Evolutionary conservation across 2,113 vertebrate genomes (phyloP), one percentile per base, ranked within the genome.

Genomic region (Merops nubicus): DNA sequence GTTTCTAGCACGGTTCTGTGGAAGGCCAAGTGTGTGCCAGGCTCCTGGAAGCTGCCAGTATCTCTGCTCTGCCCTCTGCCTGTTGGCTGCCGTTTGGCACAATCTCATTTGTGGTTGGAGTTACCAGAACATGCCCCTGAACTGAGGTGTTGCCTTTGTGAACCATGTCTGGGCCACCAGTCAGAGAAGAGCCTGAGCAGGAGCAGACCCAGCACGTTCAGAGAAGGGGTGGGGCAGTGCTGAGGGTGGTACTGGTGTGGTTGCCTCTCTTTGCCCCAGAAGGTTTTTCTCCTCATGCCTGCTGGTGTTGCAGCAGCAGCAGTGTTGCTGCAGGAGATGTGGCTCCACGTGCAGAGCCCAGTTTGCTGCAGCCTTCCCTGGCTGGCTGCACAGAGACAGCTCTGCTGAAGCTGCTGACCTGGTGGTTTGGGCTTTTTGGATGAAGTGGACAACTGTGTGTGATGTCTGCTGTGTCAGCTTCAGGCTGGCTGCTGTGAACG

Each of bases 311-410:
- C 5, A 6, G 51, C 17, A 50, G 10, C n/a, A 12, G 22, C 12
- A 7, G 1, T 0, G 2, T 12, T 0, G 1, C 1, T 26, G 51
- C 50, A 51, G 65, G 51, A 45, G 36, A 6, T 51, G 67, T 36
- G 9, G 64, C 33, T 63, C 31, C 1, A 1, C 9, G 1, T 4
- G 9, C 34, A 34, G 43, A 51, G 29, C 38, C 50, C 3, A 2
- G 34, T 57, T 48, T 0, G 2, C 50, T 12, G n/a, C 38, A 47
- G 59, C 36, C 42, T 38, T 51, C 45, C 26, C 18, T 17, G 26
- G 36, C 14, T 1, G 6, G 9, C 63, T 0, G 10, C 43, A 5
- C 8, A 17, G 36, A 8, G 3, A 1, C 0, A 22, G 38, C 43
- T 75, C 20, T 82, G 29, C 38, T 3, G 1, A 22, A 72, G 63